Percentiles rank a stretch among this genome's conserved stretches.
Evolutionary conservation across 1,140 invertebrate species (phyloP).

Genomic region (Watersipora subatra): DNA sequence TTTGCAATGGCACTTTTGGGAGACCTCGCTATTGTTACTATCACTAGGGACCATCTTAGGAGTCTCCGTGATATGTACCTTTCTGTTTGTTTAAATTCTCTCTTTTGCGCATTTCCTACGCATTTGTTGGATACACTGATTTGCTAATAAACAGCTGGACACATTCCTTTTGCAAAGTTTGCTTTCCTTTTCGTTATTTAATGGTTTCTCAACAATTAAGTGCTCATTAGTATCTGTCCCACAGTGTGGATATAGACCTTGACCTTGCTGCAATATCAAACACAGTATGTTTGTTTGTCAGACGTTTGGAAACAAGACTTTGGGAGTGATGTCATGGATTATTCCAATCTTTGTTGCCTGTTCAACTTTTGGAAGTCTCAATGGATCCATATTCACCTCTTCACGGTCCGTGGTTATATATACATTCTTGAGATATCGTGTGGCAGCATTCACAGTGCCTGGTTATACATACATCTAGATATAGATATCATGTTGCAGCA

Average conservation of each 20-base stretch:
- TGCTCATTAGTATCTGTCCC: too few species aligned
- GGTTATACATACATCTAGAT: neutral
- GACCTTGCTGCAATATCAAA: too few species aligned
- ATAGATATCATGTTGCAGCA: neutral
- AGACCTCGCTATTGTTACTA: conserved; percentile 2
- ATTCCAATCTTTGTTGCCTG: conserved; percentile 95
- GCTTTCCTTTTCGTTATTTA: too few species aligned
- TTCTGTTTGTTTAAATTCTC: too few species aligned
- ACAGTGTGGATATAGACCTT: too few species aligned
- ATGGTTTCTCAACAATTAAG: too few species aligned
- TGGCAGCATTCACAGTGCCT: neutral
- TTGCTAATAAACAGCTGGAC: too few species aligned
- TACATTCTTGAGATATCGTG: neutral
- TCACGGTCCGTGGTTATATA: conserved; percentile 47
- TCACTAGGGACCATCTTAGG: neutral
- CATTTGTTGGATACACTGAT: too few species aligned
- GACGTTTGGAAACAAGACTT: conserved; percentile 80
- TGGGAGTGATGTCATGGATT: conserved; percentile 79
- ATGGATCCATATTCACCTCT: conserved; percentile 90
- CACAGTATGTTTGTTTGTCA: conserved; percentile 37
- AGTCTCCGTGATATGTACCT: too few species aligned
- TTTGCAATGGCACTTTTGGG: conserved; percentile 29
- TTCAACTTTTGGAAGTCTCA: conserved; percentile 94
- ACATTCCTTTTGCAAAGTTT: too few species aligned
- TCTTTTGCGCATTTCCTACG: too few species aligned